Percentiles rank a stretch among this genome's conserved stretches.
These are phyloP conservation scores for Lamellibrachia columna DNA, from an alignment of 2,888 invertebrate species.

Conservation along the genomic window DNA sequence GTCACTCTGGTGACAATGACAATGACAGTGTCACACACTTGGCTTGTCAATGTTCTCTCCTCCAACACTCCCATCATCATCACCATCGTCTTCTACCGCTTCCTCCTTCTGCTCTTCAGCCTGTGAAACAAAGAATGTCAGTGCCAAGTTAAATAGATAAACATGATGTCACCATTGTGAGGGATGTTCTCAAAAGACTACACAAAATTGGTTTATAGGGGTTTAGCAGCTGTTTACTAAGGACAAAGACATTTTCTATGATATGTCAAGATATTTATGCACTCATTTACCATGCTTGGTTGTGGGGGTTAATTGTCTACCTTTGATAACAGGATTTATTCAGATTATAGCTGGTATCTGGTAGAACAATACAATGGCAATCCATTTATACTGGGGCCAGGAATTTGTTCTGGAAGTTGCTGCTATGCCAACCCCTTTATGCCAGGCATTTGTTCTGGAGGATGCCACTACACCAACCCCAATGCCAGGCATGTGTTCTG, in stretches of 20 bases:
- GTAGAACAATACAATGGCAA: not conserved
- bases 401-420: no score
- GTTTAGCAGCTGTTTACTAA: no score
- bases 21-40: not conserved
- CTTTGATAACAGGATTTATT: not conserved
- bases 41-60: conserved; percentile 27
- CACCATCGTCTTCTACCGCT: conserved; percentile 46
- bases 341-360: not conserved
- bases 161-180: not conserved
- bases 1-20: no score
- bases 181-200: no score
- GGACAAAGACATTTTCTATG: no score
- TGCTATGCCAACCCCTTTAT: no score
- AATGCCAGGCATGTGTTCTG: no score
- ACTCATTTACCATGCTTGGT: not conserved
- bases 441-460: no score
- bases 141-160: not conserved
- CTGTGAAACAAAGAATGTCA: conserved; percentile 16
- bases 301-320: not conserved
- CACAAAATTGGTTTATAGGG: no score
- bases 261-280: not conserved
- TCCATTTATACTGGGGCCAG: no score
- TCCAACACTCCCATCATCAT: not conserved
- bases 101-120: conserved; percentile 44
- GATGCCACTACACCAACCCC: no score